Evolutionary conservation across 2,113 vertebrate genomes (phyloP), one percentile per base, ranked within the genome.

Genomic region (Thomomys bottae): DNA sequence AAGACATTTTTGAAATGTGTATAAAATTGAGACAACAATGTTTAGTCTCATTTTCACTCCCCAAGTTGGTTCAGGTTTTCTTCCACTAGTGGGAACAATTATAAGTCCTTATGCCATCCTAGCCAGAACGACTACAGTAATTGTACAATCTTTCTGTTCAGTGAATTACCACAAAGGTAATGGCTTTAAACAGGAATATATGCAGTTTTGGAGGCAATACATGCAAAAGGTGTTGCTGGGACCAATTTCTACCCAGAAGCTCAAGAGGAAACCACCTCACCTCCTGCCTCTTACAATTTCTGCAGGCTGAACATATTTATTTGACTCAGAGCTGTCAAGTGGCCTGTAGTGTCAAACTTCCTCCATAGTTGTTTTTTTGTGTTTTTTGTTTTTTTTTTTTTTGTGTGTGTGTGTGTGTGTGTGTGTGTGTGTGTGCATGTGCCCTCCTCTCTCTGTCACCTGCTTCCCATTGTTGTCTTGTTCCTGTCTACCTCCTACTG

Each of bases 1-100:
- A 70, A 59, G 26, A 66, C 42, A n/a, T 92, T 78, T 78, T 76
- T 40, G 88, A 94, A 73, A 49, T 70, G 40, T 59, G 10, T 40
- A 49, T 45, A 84, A 84, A 82, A 70, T 82, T 10, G 63, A 80
- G 49, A 18, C 59, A 84, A 34, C 17, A 34, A 6, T 68, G 7
- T 61, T 75, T 80, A 63, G 23, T 45, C 77, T 89, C 8, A 64
- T 20, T 14, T 89, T 61, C 45, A 30, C n/a, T 21, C 61, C 32
- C 5, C 26, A 83, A 82, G 70, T 75, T 54, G 4, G 0, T 66
- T 71, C n/a, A 38, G 49, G 23, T 81, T 84, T 85, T 15, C 23
- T 40, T 86, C 75, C 73, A 90, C 26, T 28, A 34, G 38, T n/a
- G 24, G 87, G 42, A 45, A 54, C 8, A n/a, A 54, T 84, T 79